Conservation (phyloP, 2,888 invertebrate species). For the Tridacna gigas region DNA sequence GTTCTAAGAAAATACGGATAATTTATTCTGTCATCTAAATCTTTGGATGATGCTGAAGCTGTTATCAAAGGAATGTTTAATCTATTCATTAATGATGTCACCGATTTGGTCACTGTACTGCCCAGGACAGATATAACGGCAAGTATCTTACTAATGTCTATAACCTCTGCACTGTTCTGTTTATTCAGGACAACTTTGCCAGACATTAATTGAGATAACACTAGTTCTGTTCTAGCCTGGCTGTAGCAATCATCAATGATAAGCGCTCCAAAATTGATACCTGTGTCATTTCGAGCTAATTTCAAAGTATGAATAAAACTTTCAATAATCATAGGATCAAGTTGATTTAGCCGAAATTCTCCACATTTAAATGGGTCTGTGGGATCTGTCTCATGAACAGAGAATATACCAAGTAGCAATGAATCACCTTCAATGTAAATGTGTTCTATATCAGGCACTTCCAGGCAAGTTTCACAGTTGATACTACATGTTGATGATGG, state of each 20-base stretch:
- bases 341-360: slow-evolving; percentile 67
- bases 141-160: slow-evolving; percentile 68
- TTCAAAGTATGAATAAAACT: slow-evolving; percentile 73
- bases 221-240: slow-evolving; percentile 58
- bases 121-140: slow-evolving; percentile 87
- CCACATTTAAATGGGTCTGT: slow-evolving; percentile 72
- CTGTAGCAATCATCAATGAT: slow-evolving; percentile 81
- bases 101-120: slow-evolving; percentile 76
- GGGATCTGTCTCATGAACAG: slow-evolving; percentile 69
- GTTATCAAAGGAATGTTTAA: slow-evolving; percentile 77
- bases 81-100: slow-evolving; percentile 71
- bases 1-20: slow-evolving; percentile 81
- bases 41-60: slow-evolving; percentile 77
- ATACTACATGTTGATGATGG: slow-evolving; percentile 67
- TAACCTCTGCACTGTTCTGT: slow-evolving; percentile 35
- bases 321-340: slow-evolving; percentile 75
- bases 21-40: slow-evolving; percentile 75
- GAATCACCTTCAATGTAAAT: slow-evolving; percentile 72
- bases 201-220: slow-evolving; percentile 66
- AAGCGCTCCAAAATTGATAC: slow-evolving; percentile 76
- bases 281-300: slow-evolving; percentile 58
- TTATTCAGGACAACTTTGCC: slow-evolving; percentile 51
- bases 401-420: slow-evolving; percentile 76
- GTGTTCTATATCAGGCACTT: slow-evolving; percentile 61
- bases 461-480: slow-evolving; percentile 68